Evolutionary conservation across 2,888 invertebrate genomes (phyloP).

Genomic region (Gibbula magus): DNA sequence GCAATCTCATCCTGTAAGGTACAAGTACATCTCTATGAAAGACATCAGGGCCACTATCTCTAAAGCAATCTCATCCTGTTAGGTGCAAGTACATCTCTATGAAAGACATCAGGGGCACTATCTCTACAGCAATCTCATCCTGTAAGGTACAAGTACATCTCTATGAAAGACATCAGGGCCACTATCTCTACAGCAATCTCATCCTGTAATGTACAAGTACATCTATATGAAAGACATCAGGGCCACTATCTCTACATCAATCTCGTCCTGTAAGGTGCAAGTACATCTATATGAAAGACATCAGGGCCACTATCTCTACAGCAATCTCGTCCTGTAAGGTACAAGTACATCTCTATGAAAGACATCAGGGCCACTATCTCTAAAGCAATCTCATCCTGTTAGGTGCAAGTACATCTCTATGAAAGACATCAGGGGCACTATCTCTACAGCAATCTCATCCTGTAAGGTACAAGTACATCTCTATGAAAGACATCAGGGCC

Average conservation of each 20-base stretch:
- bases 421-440: slow-evolving; percentile 54
- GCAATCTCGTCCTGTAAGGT: too few relatives aligned
- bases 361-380: slow-evolving; percentile 50
- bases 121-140: slow-evolving; percentile 5
- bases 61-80: slow-evolving; percentile 37
- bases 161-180: slow-evolving; percentile 52
- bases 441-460: slow-evolving; percentile 5
- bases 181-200: slow-evolving; percentile 35
- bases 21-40: slow-evolving; percentile 52
- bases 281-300: slow-evolving; percentile 52
- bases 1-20: too few relatives aligned
- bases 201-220: too few relatives aligned
- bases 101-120: slow-evolving; percentile 54
- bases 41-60: slow-evolving; percentile 50
- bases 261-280: too few relatives aligned
- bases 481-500: slow-evolving; percentile 52
- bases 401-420: slow-evolving; percentile 46
- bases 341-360: slow-evolving; percentile 52
- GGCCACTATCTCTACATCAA: slow-evolving; percentile 40
- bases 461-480: too few relatives aligned
- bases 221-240: slow-evolving; percentile 53
- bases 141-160: too few relatives aligned
- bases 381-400: slow-evolving; percentile 37
- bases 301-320: slow-evolving; percentile 46
- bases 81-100: slow-evolving; percentile 46